Conservation (phyloP, 2,797 vertebrate genomes). For the Apogon talboti region DNA sequence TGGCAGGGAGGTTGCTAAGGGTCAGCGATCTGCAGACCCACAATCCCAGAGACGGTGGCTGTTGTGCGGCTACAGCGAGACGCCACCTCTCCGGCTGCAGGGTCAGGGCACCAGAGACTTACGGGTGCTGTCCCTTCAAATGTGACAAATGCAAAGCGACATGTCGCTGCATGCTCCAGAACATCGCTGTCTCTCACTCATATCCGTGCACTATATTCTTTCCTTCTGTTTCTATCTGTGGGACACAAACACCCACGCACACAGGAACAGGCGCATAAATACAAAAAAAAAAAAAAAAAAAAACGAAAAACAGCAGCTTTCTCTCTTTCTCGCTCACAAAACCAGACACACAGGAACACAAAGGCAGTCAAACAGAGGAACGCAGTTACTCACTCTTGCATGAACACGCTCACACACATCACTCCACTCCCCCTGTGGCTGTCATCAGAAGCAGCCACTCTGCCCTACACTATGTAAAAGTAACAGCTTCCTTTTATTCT, state of each 20-base stretch:
- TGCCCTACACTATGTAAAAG: slow-evolving; percentile 51
- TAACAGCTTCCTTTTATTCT: slow-evolving; percentile 62
- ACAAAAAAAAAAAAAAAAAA: slow-evolving; percentile 4
- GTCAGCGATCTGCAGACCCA: slow-evolving; percentile 50
- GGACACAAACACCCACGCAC: slow-evolving; percentile 30
- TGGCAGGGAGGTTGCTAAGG: slow-evolving; percentile 29
- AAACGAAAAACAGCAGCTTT: slow-evolving; percentile 15
- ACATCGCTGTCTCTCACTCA: slow-evolving; percentile 60
- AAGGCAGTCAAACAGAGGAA: slow-evolving; percentile 40
- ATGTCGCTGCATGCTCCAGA: slow-evolving; percentile 54
- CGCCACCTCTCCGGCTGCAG: slow-evolving; percentile 44
- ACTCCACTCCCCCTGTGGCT: slow-evolving; percentile 38
- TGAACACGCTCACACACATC: slow-evolving; percentile 20
- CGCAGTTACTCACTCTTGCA: slow-evolving; percentile 38
- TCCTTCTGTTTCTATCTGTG: slow-evolving; percentile 12
- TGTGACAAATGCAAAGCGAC: slow-evolving; percentile 78
- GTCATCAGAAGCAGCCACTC: slow-evolving; percentile 60
- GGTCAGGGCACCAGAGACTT: slow-evolving; percentile 66
- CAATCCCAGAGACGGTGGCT: slow-evolving; percentile 39
- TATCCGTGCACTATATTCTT: not conserved
- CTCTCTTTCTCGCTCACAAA: slow-evolving; percentile 38
- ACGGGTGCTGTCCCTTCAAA: slow-evolving; percentile 43
- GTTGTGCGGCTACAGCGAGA: slow-evolving; percentile 43
- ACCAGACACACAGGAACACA: slow-evolving; percentile 36
- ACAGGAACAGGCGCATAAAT: slow-evolving; percentile 31